A percentile compares a stretch with the other conserved stretches of the same genome.
These are phyloP conservation scores for Neotoxoptera formosana DNA, from an alignment of 1,140 invertebrate genomes.

Conservation along the genomic window DNA sequence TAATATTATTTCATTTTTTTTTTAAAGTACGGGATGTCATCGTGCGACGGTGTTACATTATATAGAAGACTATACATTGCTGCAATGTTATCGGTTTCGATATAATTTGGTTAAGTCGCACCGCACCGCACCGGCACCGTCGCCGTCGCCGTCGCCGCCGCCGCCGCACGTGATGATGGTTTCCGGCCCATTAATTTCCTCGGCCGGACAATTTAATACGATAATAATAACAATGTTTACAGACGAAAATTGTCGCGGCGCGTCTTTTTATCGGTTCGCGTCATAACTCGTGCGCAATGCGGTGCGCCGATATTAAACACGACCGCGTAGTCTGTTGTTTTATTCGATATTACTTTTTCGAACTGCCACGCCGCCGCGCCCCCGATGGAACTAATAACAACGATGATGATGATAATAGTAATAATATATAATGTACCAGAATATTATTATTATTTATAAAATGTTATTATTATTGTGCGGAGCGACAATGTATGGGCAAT, in stretches of 20 bases:
- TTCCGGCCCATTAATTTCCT: constrained; percentile 40
- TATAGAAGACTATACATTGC: no score
- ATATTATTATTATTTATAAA: no score
- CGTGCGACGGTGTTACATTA: no score
- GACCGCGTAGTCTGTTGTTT: constrained; percentile 7
- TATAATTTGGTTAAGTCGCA: constrained; percentile 35
- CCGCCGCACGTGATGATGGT: not conserved
- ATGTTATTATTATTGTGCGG: no score
- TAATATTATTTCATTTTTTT: not conserved
- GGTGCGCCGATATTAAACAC: not conserved
- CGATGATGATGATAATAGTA: not conserved
- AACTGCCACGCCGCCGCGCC: not conserved
- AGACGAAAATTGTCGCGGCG: not conserved
- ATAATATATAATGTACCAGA: not conserved
- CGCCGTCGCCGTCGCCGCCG: not conserved
- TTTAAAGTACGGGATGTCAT: not conserved
- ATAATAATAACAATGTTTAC: not conserved
- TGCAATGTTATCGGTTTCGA: constrained; percentile 1
- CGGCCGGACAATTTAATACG: not conserved
- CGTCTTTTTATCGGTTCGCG: not conserved
- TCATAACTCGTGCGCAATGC: not conserved
- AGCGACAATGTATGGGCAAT: not conserved
- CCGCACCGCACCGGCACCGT: not conserved
- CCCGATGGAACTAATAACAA: not conserved
- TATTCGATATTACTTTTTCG: not conserved